Percentiles rank a stretch among this genome's conserved stretches.
Conservation (phyloP, 2,797 vertebrate genomes). For the Periparus ater region DNA sequence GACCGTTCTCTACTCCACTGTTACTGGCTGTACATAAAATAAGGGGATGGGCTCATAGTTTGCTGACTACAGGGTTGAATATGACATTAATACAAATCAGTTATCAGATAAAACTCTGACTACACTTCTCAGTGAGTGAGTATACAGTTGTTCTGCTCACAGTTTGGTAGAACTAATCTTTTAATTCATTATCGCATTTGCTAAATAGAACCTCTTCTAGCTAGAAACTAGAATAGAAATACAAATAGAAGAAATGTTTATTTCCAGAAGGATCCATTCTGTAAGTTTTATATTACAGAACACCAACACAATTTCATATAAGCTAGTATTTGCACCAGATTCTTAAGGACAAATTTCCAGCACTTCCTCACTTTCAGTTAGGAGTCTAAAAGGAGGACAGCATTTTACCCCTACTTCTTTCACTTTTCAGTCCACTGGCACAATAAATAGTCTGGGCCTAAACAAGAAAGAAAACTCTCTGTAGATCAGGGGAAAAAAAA, state of each 20-base stretch:
- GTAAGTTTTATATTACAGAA: background rate
- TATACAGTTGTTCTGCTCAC: background rate
- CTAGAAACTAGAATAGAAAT: background rate
- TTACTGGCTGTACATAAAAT: slow-evolving; percentile 15
- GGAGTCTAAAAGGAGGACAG: background rate
- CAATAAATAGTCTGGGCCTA: background rate
- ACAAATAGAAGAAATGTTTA: background rate
- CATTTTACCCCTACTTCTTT: background rate
- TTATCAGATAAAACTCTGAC: background rate
- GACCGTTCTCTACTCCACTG: background rate
- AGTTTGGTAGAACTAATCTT: background rate
- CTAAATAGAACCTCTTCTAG: background rate
- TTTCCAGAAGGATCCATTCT: background rate
- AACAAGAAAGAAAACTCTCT: background rate
- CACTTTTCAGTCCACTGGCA: background rate
- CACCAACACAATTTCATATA: background rate
- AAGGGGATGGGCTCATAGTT: background rate
- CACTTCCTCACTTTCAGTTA: background rate
- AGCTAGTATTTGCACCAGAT: background rate
- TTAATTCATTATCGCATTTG: background rate
- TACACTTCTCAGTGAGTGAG: background rate
- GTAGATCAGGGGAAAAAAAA: background rate
- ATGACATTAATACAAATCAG: background rate
- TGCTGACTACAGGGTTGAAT: background rate
- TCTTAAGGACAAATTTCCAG: background rate